A percentile compares a stretch with the other conserved stretches of the same genome.
phyloP scores from a whole-genome alignment of 2,113 vertebrate genomes.

The Tursiops truncatus region DNA sequence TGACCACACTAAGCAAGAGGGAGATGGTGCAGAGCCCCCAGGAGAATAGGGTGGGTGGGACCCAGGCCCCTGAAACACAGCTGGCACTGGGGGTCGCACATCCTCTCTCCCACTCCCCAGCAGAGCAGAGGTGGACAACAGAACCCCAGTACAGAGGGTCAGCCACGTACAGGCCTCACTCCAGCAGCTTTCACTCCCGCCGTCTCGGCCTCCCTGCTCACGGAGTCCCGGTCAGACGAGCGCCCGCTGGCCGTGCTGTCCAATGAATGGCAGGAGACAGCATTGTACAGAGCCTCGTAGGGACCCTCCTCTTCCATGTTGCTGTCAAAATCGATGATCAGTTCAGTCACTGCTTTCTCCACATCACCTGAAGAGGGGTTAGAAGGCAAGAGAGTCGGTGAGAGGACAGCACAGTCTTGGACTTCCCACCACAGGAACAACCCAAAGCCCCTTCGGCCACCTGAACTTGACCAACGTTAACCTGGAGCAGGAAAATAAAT shows the following conservation, averaged over 20 bases:
- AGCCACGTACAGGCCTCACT: constrained; percentile 83
- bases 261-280: constrained; percentile 95
- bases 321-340: constrained; percentile 88
- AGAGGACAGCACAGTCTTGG: neutral
- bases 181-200: constrained; percentile 75
- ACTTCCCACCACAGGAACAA: neutral
- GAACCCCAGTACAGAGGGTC: neutral
- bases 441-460: neutral
- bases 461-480: neutral
- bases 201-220: constrained; percentile 86
- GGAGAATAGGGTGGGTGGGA: neutral
- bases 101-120: neutral
- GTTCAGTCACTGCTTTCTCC: constrained; percentile 89
- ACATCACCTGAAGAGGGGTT: constrained; percentile 83
- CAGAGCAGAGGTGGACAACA: neutral
- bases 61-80: neutral
- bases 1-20: neutral
- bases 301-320: constrained; percentile 91
- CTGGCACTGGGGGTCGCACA: neutral
- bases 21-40: neutral
- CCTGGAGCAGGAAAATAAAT: neutral
- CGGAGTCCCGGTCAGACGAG: constrained; percentile 93
- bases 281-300: constrained; percentile 94
- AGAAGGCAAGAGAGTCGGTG: neutral
- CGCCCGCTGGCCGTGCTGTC: constrained; percentile 95